Conservation (phyloP, 2,888 invertebrate genomes). For the Aleiodes alternator region DNA sequence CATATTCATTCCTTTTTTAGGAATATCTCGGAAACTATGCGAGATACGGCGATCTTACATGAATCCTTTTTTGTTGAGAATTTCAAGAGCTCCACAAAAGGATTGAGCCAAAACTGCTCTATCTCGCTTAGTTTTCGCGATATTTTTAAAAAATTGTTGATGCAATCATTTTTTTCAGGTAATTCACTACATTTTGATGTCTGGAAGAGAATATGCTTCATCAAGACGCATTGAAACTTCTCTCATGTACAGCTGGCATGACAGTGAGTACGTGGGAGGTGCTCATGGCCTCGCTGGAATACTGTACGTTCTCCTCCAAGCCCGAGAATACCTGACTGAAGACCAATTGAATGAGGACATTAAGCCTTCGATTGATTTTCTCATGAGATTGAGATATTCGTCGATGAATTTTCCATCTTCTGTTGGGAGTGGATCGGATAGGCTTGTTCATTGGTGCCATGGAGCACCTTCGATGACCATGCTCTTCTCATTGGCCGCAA, state of each 20-base stretch:
- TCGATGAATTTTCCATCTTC: slow-evolving; percentile 89
- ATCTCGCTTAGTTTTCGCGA: too few relatives aligned
- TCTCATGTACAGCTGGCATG: slow-evolving; percentile 92
- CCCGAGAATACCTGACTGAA: slow-evolving; percentile 77
- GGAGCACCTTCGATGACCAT: slow-evolving; percentile 93
- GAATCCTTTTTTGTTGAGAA: too few relatives aligned
- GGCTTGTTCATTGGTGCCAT: slow-evolving; percentile 94
- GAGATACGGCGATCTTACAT: too few relatives aligned
- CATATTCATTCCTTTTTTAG: too few relatives aligned
- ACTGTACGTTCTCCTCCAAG: slow-evolving; percentile 87
- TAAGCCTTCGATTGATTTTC: slow-evolving; percentile 82
- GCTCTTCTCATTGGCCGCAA: slow-evolving; percentile 81
- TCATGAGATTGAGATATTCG: slow-evolving; percentile 78
- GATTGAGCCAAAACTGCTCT: too few relatives aligned
- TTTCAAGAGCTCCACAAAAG: too few relatives aligned
- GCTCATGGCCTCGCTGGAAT: slow-evolving; percentile 94
- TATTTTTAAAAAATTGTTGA: too few relatives aligned
- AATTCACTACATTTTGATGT: slow-evolving; percentile 78
- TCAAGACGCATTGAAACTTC: slow-evolving; percentile 79
- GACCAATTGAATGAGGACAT: slow-evolving; percentile 79
- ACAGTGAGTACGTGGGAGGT: slow-evolving; percentile 89
- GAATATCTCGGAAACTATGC: too few relatives aligned
- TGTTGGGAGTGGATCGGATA: slow-evolving; percentile 82
- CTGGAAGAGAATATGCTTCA: slow-evolving; percentile 80
- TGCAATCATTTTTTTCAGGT: slow-evolving; percentile 76